phyloP scores from a whole-genome alignment of 1,140 invertebrate genomes.

The Sycobia sp. region DNA sequence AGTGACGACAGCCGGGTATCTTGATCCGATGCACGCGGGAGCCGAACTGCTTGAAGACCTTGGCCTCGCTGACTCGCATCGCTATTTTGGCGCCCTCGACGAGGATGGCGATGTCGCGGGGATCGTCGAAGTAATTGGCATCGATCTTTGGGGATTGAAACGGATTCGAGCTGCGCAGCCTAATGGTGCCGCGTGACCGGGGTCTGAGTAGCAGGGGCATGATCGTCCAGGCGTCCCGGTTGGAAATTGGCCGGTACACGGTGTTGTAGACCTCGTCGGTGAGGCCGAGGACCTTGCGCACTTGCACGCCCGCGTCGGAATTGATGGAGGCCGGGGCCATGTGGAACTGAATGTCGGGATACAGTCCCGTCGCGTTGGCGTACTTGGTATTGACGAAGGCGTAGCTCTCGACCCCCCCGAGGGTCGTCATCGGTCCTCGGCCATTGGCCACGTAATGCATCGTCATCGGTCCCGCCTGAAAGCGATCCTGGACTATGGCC shows the following conservation, averaged over 20 bases:
- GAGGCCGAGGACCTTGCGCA: slow-evolving; percentile 79
- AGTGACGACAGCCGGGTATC: slow-evolving; percentile 78
- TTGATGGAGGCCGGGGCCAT: slow-evolving; percentile 85
- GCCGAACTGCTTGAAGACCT: slow-evolving; percentile 80
- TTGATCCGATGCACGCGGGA: slow-evolving; percentile 75
- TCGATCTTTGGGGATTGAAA: slow-evolving; percentile 84
- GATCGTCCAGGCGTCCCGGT: slow-evolving; percentile 81
- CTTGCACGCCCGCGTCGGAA: slow-evolving; percentile 76
- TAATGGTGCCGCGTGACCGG: slow-evolving; percentile 77
- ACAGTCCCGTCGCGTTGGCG: slow-evolving; percentile 73
- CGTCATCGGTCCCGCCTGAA: slow-evolving; percentile 75
- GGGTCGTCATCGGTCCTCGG: slow-evolving; percentile 80
- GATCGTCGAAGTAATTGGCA: slow-evolving; percentile 85
- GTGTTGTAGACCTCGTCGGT: slow-evolving; percentile 81
- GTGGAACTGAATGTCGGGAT: slow-evolving; percentile 86
- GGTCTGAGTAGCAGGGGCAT: slow-evolving; percentile 82
- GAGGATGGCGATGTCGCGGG: slow-evolving; percentile 74
- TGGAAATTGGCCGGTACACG: slow-evolving; percentile 76
- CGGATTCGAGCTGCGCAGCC: slow-evolving; percentile 78
- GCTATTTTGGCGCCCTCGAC: slow-evolving; percentile 84
- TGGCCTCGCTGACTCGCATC: slow-evolving; percentile 71
- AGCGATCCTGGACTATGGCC: slow-evolving; percentile 74
- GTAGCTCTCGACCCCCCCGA: slow-evolving; percentile 84
- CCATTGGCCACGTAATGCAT: slow-evolving; percentile 79
- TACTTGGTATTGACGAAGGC: slow-evolving; percentile 84